These are phyloP conservation scores for Chascanopsetta lugubris DNA, from an alignment of 2,113 vertebrate genomes.

Conservation along the genomic window DNA sequence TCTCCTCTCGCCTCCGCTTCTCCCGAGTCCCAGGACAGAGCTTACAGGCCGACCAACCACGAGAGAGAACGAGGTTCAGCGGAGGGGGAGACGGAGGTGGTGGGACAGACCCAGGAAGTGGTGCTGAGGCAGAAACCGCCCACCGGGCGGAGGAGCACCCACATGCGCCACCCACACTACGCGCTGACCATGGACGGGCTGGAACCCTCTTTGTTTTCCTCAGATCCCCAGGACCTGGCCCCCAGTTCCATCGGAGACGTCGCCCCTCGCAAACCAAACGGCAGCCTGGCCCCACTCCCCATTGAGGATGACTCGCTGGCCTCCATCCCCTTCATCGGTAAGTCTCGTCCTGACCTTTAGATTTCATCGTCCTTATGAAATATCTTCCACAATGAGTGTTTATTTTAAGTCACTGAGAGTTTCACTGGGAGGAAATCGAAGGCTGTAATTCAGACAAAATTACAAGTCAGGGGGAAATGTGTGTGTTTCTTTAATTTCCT, in stretches of 20 bases:
- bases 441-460: slow-evolving; percentile 42
- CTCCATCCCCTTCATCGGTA: slow-evolving; percentile 97
- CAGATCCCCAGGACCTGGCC: slow-evolving; percentile 67
- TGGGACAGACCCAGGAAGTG: slow-evolving; percentile 83
- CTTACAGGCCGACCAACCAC: slow-evolving; percentile 78
- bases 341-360: slow-evolving; percentile 61
- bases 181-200: slow-evolving; percentile 83
- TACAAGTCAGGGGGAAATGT: slow-evolving; percentile 22
- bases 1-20: slow-evolving; percentile 48
- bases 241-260: slow-evolving; percentile 51
- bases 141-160: slow-evolving; percentile 85
- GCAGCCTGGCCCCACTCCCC: slow-evolving; percentile 82
- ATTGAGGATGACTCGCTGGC: slow-evolving; percentile 92
- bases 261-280: slow-evolving; percentile 65
- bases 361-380: neutral
- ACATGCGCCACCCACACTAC: slow-evolving; percentile 86
- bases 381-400: neutral
- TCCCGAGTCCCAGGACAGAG: slow-evolving; percentile 69
- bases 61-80: slow-evolving; percentile 73
- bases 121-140: slow-evolving; percentile 93
- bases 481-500: slow-evolving; percentile 58
- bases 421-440: slow-evolving; percentile 27
- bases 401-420: no score
- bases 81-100: slow-evolving; percentile 72
- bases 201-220: slow-evolving; percentile 77